Conservation (phyloP, 2,888 invertebrate species). For the Drosophila neutralis region DNA sequence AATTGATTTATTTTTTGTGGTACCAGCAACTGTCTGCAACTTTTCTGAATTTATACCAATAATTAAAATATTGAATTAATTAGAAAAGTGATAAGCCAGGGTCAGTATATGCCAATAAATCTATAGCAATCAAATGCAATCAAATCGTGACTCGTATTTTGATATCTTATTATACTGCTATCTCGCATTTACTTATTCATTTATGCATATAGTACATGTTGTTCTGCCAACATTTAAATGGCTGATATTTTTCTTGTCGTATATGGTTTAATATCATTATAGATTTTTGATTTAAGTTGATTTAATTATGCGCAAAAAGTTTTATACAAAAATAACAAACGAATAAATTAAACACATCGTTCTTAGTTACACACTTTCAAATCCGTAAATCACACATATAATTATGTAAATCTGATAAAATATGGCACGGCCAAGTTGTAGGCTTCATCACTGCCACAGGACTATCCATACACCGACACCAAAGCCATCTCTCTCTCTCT, state of each 20-base stretch:
- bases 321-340: constrained; percentile 27
- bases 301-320: constrained; percentile 21
- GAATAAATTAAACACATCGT: constrained; percentile 27
- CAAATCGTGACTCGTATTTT: background rate
- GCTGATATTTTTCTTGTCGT: background rate
- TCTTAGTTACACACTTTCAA: constrained; percentile 43
- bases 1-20: constrained; percentile 15
- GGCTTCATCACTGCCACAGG: constrained; percentile 43
- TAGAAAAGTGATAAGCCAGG: constrained; percentile 16
- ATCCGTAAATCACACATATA: constrained; percentile 78
- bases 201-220: background rate
- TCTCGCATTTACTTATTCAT: background rate
- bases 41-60: constrained; percentile 13
- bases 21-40: background rate
- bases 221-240: background rate
- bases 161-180: background rate
- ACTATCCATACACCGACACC: constrained; percentile 1
- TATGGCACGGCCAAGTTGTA: constrained; percentile 58
- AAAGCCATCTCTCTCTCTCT: background rate
- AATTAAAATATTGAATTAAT: constrained; percentile 25
- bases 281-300: background rate
- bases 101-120: constrained; percentile 3
- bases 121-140: constrained; percentile 19
- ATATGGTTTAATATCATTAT: background rate
- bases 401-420: constrained; percentile 76